Evolutionary conservation across 2,797 vertebrate species (phyloP).

Genomic region (Buceros bicornis): DNA sequence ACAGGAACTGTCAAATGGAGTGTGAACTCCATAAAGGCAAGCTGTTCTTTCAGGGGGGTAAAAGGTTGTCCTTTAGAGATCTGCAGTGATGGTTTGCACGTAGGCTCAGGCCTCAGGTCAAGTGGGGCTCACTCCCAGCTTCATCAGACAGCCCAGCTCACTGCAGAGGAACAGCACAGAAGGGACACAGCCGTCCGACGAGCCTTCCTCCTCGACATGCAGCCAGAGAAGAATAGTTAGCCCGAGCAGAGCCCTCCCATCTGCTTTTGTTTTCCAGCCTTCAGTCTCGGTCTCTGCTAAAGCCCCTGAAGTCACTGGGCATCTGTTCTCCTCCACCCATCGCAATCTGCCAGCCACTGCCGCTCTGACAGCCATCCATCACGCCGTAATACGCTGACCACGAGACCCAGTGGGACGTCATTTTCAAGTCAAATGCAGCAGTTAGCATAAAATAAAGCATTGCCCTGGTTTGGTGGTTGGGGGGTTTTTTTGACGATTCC

Average conservation of each 20-base stretch:
- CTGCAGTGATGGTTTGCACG: background rate
- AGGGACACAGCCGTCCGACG: background rate
- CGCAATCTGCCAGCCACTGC: constrained; percentile 77
- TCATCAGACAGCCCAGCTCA: background rate
- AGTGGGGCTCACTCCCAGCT: background rate
- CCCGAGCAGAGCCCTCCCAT: constrained; percentile 73
- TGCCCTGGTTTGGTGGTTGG: constrained; percentile 16
- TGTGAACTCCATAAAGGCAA: background rate
- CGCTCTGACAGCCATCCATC: constrained; percentile 84
- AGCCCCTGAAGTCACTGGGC: constrained; percentile 79
- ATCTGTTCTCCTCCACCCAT: constrained; percentile 83
- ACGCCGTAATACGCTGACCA: constrained; percentile 80
- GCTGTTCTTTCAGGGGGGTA: background rate
- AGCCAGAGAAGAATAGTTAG: constrained; percentile 52
- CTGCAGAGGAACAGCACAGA: background rate
- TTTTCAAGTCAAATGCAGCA: constrained; percentile 85
- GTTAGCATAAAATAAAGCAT: constrained; percentile 83
- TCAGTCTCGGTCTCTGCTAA: constrained; percentile 74
- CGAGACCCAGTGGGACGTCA: constrained; percentile 80
- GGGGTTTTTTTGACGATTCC: constrained; percentile 27
- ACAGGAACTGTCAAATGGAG: background rate
- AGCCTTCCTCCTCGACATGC: background rate
- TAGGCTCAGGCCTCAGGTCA: constrained; percentile 1
- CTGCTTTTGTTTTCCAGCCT: constrained; percentile 81
- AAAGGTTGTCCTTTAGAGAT: constrained; percentile 1